Percentiles rank a stretch among this genome's conserved stretches.
phyloP scores from a whole-genome alignment of 2,113 vertebrate species.

The Poeciliopsis prolifica region DNA sequence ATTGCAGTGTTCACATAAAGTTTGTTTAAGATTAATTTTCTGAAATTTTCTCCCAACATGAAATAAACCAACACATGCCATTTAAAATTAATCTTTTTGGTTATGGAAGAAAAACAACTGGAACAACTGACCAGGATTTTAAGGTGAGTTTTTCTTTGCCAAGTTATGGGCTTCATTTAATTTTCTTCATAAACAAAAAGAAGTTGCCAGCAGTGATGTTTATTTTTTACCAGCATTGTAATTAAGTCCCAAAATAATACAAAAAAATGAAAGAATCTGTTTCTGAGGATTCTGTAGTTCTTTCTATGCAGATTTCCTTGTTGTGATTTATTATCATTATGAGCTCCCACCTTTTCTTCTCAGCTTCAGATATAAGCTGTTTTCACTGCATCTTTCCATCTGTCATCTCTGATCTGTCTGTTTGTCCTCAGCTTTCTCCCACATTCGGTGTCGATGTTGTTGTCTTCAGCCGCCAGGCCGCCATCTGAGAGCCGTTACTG shows the following conservation, averaged over 20 bases:
- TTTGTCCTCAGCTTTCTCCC: conserved; percentile 40
- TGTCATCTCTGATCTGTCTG: conserved; percentile 26
- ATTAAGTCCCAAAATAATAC: conserved; percentile 10
- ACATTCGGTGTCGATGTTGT: conserved; percentile 20
- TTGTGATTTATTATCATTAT: no score
- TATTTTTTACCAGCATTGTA: background rate
- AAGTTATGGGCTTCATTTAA: background rate
- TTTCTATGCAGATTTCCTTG: background rate
- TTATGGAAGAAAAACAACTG: background rate
- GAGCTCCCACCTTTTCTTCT: background rate
- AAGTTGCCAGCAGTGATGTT: background rate
- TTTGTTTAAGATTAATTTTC: background rate
- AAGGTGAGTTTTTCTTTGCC: background rate
- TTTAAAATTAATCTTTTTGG: background rate
- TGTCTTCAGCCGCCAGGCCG: conserved; percentile 18
- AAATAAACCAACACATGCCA: background rate
- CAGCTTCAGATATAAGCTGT: background rate
- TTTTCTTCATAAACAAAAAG: conserved; percentile 5
- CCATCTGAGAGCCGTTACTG: conserved; percentile 26
- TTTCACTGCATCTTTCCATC: conserved; percentile 15
- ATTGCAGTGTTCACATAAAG: background rate
- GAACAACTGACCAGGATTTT: background rate
- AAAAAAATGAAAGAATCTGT: conserved; percentile 6
- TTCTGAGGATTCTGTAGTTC: background rate
- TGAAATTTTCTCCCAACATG: no score